Evolutionary conservation across 2,888 invertebrate species (phyloP).

Genomic region (Tillus elongatus): DNA sequence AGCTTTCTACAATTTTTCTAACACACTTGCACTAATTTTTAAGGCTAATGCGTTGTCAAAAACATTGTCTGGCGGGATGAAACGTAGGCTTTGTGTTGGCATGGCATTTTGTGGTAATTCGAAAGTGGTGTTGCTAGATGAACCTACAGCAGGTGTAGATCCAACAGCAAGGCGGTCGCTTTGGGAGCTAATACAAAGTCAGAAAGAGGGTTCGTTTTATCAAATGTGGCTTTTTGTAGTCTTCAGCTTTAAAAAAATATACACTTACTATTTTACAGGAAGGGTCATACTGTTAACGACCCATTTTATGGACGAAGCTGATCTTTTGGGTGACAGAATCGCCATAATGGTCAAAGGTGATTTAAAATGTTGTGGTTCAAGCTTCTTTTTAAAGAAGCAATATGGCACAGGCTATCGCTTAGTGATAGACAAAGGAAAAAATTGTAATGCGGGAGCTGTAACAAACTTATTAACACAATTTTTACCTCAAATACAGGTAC

Average conservation of each 20-base stretch:
- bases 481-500: constrained; percentile 52
- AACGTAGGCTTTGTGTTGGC: constrained; percentile 65
- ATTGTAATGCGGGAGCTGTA: constrained; percentile 45
- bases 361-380: constrained; percentile 70
- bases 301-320: constrained; percentile 89
- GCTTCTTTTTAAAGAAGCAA: too few relatives aligned
- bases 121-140: constrained; percentile 64
- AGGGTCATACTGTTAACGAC: constrained; percentile 77
- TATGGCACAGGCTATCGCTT: too few relatives aligned
- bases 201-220: constrained; percentile 51
- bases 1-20: too few relatives aligned
- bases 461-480: constrained; percentile 53
- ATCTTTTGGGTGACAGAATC: constrained; percentile 75
- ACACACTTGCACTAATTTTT: too few relatives aligned
- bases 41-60: constrained; percentile 47
- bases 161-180: too few relatives aligned
- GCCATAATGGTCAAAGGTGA: constrained; percentile 79
- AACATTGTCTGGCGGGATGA: constrained; percentile 69
- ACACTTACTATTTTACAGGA: constrained; percentile 42
- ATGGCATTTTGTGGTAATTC: constrained; percentile 69
- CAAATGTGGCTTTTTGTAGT: too few relatives aligned
- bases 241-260: too few relatives aligned
- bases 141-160: too few relatives aligned
- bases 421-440: constrained; percentile 53
- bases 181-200: constrained; percentile 70